These are phyloP conservation scores for Barnardius zonarius DNA, from an alignment of 2,113 vertebrate genomes.

Conservation along the genomic window DNA sequence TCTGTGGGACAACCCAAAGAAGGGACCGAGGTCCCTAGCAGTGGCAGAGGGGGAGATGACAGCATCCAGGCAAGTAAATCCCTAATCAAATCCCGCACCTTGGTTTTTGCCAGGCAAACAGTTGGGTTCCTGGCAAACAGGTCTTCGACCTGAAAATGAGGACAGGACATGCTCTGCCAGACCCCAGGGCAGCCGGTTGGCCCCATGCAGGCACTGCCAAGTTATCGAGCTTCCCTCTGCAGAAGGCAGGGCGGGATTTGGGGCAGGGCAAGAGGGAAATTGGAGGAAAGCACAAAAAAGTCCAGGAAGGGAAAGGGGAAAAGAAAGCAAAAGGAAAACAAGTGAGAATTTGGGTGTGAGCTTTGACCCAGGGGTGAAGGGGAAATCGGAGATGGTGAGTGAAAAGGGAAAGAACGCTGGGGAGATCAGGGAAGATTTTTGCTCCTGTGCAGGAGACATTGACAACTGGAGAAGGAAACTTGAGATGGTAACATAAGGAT, in stretches of 20 bases:
- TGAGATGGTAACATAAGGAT: not conserved
- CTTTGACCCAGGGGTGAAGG: not conserved
- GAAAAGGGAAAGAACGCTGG: not conserved
- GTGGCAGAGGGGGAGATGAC: not conserved
- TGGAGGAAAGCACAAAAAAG: not conserved
- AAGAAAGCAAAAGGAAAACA: not conserved
- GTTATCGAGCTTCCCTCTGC: not conserved
- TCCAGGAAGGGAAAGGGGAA: not conserved
- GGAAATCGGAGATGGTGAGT: not conserved
- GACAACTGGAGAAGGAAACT: not conserved
- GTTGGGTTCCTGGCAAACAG: conserved; percentile 21
- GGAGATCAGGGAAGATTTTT: not conserved
- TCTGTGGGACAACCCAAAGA: not conserved
- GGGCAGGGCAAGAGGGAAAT: not conserved
- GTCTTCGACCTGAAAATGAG: not conserved
- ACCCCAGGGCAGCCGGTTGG: not conserved
- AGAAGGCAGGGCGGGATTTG: not conserved
- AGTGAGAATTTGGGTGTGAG: not conserved
- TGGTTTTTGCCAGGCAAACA: not conserved
- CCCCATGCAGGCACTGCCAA: not conserved
- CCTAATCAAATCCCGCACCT: not conserved
- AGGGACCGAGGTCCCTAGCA: not conserved
- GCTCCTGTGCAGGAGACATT: not conserved
- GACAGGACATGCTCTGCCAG: not conserved
- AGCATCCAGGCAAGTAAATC: not conserved